phyloP scores from a whole-genome alignment of 2,888 invertebrate species.

The Germaria angustata region DNA sequence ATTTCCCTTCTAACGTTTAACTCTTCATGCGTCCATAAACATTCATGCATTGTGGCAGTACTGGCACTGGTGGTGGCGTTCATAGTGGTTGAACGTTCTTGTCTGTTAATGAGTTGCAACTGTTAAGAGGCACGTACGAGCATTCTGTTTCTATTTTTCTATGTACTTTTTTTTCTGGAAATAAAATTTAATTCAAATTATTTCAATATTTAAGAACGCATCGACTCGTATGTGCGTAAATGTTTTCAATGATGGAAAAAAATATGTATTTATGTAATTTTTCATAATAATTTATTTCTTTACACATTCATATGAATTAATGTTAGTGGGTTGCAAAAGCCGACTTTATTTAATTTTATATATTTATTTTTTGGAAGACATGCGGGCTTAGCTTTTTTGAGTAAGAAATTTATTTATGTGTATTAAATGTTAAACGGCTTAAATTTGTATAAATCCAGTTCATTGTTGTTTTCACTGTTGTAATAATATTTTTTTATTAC shows the following conservation, averaged over 20 bases:
- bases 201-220: slow-evolving; percentile 16
- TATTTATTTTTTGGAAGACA: neutral
- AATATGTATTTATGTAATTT: too few relatives aligned
- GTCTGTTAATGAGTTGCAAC: slow-evolving; percentile 56
- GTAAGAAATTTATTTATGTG: neutral
- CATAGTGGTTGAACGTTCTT: slow-evolving; percentile 15
- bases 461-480: neutral
- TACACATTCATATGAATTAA: neutral
- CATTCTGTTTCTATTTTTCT: slow-evolving; percentile 28
- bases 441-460: neutral
- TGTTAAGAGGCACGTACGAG: slow-evolving; percentile 51
- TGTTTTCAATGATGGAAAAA: neutral
- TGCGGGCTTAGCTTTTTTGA: slow-evolving; percentile 11
- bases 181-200: slow-evolving; percentile 22
- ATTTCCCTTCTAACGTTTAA: slow-evolving; percentile 26
- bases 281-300: neutral
- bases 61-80: neutral
- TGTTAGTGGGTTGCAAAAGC: slow-evolving; percentile 24
- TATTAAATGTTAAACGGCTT: neutral
- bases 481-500: neutral
- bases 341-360: neutral
- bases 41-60: too few relatives aligned
- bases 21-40: too few relatives aligned
- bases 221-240: slow-evolving; percentile 9
- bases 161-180: neutral